These are phyloP conservation scores for Dreissena rostriformis DNA, from an alignment of 1,140 invertebrate genomes.

Conservation along the genomic window DNA sequence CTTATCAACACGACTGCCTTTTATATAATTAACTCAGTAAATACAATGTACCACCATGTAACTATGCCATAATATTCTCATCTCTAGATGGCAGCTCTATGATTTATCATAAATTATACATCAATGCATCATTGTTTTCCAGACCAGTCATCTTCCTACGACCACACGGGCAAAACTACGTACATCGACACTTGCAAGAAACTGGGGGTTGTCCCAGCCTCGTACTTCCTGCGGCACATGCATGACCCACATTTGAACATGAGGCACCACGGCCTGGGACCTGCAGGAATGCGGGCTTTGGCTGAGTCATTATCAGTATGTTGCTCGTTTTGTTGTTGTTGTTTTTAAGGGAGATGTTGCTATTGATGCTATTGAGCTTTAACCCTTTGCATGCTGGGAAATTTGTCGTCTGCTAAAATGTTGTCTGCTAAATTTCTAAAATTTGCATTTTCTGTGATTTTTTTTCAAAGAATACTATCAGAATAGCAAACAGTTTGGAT, in stretches of 20 bases:
- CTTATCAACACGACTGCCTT: too few relatives aligned
- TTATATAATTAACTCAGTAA: not conserved
- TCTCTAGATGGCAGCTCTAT: not conserved
- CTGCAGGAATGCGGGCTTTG: slow-evolving; percentile 77
- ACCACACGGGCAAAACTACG: slow-evolving; percentile 76
- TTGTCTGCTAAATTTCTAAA: too few relatives aligned
- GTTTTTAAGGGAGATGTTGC: too few relatives aligned
- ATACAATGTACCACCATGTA: not conserved
- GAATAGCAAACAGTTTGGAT: too few relatives aligned
- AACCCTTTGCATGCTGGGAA: too few relatives aligned
- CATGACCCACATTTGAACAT: slow-evolving; percentile 75
- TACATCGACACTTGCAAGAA: slow-evolving; percentile 79
- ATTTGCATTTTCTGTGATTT: too few relatives aligned
- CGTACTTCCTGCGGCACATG: slow-evolving; percentile 80
- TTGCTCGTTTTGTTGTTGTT: too few relatives aligned
- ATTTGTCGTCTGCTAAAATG: too few relatives aligned
- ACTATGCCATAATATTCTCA: not conserved
- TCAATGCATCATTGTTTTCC: slow-evolving; percentile 14
- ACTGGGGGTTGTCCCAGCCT: slow-evolving; percentile 78
- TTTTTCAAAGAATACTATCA: too few relatives aligned
- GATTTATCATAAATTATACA: not conserved
- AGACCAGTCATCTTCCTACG: slow-evolving; percentile 73
- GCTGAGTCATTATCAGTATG: slow-evolving; percentile 78
- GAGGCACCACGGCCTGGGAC: slow-evolving; percentile 80
- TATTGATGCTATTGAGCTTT: too few relatives aligned